phyloP scores from a whole-genome alignment of 2,797 vertebrate genomes.

The Tinamus major region DNA sequence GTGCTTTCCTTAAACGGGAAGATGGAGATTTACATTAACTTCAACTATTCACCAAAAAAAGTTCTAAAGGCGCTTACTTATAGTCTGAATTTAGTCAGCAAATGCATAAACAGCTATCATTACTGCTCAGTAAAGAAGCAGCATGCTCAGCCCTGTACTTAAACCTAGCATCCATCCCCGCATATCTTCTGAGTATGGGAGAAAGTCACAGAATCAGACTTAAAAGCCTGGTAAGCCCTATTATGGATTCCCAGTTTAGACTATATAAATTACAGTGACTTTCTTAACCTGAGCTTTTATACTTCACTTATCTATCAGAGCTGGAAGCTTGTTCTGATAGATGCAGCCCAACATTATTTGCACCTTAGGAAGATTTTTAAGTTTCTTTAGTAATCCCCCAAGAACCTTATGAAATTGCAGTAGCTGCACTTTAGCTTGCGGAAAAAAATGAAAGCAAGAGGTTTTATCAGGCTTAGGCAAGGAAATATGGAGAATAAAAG shows the following conservation, averaged over 20 bases:
- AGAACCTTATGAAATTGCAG: slow-evolving; percentile 19
- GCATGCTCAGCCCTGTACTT: neutral
- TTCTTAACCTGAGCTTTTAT: slow-evolving; percentile 19
- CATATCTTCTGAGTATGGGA: neutral
- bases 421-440: slow-evolving; percentile 2
- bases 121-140: neutral
- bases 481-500: neutral
- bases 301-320: neutral
- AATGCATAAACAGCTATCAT: neutral
- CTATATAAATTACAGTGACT: neutral
- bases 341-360: neutral
- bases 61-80: neutral
- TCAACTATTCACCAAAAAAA: neutral
- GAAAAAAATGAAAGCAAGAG: slow-evolving; percentile 3
- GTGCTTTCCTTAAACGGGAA: neutral
- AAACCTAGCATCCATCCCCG: neutral
- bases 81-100: slow-evolving; percentile 5
- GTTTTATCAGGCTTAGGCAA: neutral
- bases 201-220: neutral
- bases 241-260: neutral
- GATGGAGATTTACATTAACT: neutral
- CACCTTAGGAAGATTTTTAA: slow-evolving; percentile 36
- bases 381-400: slow-evolving; percentile 31
- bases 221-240: neutral
- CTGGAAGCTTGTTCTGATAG: neutral